phyloP scores from a whole-genome alignment of 2,113 vertebrate species.

The Calidris pugnax region DNA sequence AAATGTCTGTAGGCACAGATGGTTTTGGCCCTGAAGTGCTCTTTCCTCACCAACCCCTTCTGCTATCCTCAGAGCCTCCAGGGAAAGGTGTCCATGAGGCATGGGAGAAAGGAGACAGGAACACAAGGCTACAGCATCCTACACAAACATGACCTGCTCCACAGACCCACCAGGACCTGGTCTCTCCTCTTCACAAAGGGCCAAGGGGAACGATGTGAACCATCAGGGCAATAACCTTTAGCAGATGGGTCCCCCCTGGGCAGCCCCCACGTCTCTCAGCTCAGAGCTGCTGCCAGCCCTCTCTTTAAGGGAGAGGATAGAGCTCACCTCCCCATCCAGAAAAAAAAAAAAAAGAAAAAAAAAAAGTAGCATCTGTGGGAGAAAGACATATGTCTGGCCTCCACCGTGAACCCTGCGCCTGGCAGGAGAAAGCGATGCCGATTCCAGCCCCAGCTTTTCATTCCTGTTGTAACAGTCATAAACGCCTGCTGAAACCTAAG shows the following conservation, averaged over 20 bases:
- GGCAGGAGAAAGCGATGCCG: slow-evolving; percentile 58
- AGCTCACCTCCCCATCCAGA: slow-evolving; percentile 35
- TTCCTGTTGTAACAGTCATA: slow-evolving; percentile 71
- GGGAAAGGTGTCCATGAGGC: not conserved
- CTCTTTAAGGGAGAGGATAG: slow-evolving; percentile 6
- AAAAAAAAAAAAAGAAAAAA: slow-evolving; percentile 8
- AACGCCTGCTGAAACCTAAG: slow-evolving; percentile 71
- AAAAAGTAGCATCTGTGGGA: slow-evolving; percentile 49
- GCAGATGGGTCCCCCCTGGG: not conserved
- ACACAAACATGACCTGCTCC: not conserved
- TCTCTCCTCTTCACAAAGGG: not conserved
- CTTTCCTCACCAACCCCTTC: not conserved
- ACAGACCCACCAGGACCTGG: not conserved
- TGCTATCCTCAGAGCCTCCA: not conserved
- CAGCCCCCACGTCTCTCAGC: not conserved
- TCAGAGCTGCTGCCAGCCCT: slow-evolving; percentile 20
- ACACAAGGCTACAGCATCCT: not conserved
- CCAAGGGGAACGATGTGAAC: not conserved
- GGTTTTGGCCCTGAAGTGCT: too few relatives aligned
- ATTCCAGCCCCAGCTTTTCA: slow-evolving; percentile 70
- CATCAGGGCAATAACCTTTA: not conserved
- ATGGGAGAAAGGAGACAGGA: not conserved
- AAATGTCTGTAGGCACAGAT: too few relatives aligned
- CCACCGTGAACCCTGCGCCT: slow-evolving; percentile 62
- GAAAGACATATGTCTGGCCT: slow-evolving; percentile 68